A percentile compares a stretch with the other conserved stretches of the same genome.
These are phyloP conservation scores for Mungos mungo DNA, from an alignment of 2,113 vertebrate genomes.

Conservation along the genomic window DNA sequence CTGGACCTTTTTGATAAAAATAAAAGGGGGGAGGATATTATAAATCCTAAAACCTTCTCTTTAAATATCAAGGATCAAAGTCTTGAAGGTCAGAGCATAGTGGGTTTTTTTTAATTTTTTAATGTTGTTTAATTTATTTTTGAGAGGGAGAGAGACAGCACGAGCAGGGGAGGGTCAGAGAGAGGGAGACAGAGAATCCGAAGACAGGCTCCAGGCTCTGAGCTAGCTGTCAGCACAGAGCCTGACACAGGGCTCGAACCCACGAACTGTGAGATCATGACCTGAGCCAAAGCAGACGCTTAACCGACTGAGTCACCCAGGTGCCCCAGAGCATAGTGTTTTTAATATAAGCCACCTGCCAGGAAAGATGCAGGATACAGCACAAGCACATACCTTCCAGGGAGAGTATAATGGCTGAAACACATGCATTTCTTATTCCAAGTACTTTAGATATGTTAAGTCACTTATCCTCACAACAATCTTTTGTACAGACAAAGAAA, in stretches of 20 bases:
- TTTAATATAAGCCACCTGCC: not conserved
- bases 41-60: not conserved
- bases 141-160: too few species aligned
- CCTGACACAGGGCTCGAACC: too few species aligned
- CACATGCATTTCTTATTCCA: not conserved
- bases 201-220: too few species aligned
- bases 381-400: not conserved
- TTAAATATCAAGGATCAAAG: not conserved
- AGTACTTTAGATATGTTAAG: not conserved
- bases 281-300: too few species aligned
- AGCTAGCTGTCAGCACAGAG: too few species aligned
- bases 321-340: not conserved
- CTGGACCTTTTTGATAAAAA: not conserved
- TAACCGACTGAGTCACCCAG: too few species aligned
- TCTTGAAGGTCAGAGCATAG: not conserved
- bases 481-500: not conserved
- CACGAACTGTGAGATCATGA: too few species aligned
- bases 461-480: not conserved
- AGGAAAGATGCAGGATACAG: not conserved
- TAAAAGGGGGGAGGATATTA: not conserved
- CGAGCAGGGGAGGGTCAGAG: too few species aligned
- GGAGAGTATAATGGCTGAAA: not conserved
- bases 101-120: not conserved
- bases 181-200: too few species aligned
- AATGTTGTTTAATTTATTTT: too few species aligned